Evolutionary conservation across 2,888 invertebrate species (phyloP).

Genomic region (Lamellibrachia columna): DNA sequence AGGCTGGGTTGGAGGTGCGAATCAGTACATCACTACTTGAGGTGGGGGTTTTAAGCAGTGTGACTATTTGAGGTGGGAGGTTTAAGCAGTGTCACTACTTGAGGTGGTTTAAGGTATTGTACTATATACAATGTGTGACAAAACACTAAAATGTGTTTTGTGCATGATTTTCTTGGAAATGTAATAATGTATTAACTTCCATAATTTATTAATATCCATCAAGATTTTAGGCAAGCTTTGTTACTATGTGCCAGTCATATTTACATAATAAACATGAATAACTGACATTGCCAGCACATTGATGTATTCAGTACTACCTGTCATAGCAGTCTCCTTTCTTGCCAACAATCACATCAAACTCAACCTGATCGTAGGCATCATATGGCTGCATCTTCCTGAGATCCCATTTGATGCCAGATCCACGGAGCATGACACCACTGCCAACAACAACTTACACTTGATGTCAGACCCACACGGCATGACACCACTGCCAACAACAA

Average conservation of each 20-base stretch:
- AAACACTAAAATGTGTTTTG: no score
- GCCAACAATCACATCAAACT: slow-evolving; percentile 97
- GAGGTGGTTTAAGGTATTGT: no score
- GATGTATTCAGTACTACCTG: slow-evolving; percentile 70
- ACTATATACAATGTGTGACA: no score
- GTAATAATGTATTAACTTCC: not conserved
- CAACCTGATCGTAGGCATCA: slow-evolving; percentile 91
- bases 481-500: not conserved
- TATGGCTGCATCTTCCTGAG: slow-evolving; percentile 94
- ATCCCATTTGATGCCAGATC: slow-evolving; percentile 99
- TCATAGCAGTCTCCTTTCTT: slow-evolving; percentile 97
- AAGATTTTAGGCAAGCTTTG: not conserved
- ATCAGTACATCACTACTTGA: no score
- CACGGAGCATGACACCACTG: slow-evolving; percentile 97
- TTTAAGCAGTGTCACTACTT: no score
- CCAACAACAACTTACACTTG: not conserved
- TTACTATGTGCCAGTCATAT: not conserved
- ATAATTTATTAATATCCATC: not conserved
- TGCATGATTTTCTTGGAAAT: no score
- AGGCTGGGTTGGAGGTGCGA: no score
- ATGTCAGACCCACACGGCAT: not conserved
- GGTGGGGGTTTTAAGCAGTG: no score
- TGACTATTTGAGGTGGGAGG: no score
- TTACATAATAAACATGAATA: not conserved
- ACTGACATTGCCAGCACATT: no score